Base-by-base conservation (phyloP, 2,797 vertebrate genomes). In the Centroberyx gerrardi region DNA sequence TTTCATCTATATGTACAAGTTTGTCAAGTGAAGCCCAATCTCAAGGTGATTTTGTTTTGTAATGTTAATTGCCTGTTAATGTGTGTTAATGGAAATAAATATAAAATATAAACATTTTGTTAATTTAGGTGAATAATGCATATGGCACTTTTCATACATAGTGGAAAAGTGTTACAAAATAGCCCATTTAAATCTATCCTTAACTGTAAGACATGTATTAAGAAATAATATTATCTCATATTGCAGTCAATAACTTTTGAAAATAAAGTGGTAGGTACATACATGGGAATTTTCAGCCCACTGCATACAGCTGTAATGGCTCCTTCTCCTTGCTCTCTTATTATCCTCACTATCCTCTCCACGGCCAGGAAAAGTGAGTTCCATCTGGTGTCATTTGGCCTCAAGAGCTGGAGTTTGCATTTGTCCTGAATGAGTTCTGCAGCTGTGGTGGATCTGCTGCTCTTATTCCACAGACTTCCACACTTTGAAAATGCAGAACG, bases 281-380 rank as follows among this genome's bases (percentile, higher is more conserved):
- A 79, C 76, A 62, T 74, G 15, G 59, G 49, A n/a, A 46, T 62
- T 13, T 73, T 46, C 56, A 72, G 15, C 68, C 44, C 33, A 63
- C 44, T 83, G 67, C 72, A 74, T 17, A 68, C 66, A 54, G 44
- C 56, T 63, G 66, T 44, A 68, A 80, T 40, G 59, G 68, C 72
- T 59, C 59, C 53, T 68, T 72, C 44, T 0, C 61, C 69, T 63
- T 63, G 38, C 55, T 79, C 59, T 67, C 18, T 74, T 56, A 38
- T 70, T 33, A 80, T 74, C 52, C 51, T 74, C 51, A 71, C 49
- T 51, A 74, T 66, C 65, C 65, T 65, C 62, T 77, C 60, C 51
- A 81, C 9, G 6, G 51, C 59, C 27, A 38, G 62, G 69, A 74
- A 77, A 8, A 80, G 72, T 40, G 71, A 74, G 66, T 82, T 82